A percentile compares a stretch with the other conserved stretches of the same genome.
These are phyloP conservation scores for Diaperis boleti DNA, from an alignment of 2,888 invertebrate species.

Conservation along the genomic window DNA sequence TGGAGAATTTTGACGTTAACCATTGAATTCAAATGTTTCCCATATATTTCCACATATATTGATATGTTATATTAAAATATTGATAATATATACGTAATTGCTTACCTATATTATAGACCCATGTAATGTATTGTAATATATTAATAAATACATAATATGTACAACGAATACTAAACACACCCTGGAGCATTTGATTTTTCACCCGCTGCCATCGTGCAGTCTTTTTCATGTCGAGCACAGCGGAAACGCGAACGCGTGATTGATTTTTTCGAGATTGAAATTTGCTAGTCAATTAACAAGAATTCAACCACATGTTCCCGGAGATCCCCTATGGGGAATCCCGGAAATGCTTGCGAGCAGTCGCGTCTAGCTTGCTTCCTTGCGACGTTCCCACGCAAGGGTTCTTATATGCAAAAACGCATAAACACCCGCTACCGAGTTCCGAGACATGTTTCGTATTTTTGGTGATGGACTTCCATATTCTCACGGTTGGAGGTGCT, in stretches of 20 bases:
- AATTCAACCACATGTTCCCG: constrained; percentile 40
- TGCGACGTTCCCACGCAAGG: constrained; percentile 53
- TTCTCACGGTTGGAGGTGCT: constrained; percentile 48
- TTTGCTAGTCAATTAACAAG: constrained; percentile 37
- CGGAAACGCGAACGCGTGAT: constrained; percentile 22
- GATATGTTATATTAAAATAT: too few species aligned
- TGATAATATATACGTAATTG: too few species aligned
- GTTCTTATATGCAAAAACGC: constrained; percentile 44
- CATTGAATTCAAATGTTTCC: too few species aligned
- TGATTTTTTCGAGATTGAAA: constrained; percentile 23
- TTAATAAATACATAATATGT: too few species aligned
- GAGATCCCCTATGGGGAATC: constrained; percentile 50
- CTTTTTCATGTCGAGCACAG: background rate
- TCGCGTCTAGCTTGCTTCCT: constrained; percentile 59
- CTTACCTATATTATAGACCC: too few species aligned
- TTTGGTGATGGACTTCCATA: constrained; percentile 47
- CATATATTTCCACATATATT: too few species aligned
- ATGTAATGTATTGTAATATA: too few species aligned
- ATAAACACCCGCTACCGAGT: constrained; percentile 38
- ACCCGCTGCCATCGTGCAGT: background rate
- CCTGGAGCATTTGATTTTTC: too few species aligned
- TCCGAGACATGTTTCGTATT: constrained; percentile 47
- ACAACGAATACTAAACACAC: too few species aligned
- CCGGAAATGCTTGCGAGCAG: constrained; percentile 55
- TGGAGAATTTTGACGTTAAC: too few species aligned